These are phyloP conservation scores for Hypolimnas misippus DNA, from an alignment of 2,888 invertebrate species.

Conservation along the genomic window DNA sequence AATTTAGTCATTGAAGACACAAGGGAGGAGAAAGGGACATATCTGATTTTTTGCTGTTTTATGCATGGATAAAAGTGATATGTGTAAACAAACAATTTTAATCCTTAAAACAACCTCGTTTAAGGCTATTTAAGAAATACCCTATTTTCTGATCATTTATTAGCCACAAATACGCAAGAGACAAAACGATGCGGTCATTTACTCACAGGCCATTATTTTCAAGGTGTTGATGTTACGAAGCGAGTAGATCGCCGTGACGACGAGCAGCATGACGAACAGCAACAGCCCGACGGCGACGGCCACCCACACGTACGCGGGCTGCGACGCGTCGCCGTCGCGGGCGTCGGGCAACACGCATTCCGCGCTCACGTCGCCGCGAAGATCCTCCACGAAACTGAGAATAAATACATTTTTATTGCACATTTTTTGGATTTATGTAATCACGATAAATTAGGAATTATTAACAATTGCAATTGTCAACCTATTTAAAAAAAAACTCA, in stretches of 20 bases:
- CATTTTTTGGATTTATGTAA: background rate
- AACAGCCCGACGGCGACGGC: slow-evolving; percentile 51
- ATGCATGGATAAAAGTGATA: too few relatives aligned
- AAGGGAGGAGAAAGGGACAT: too few relatives aligned
- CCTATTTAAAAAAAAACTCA: too few relatives aligned
- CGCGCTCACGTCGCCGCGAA: slow-evolving; percentile 50
- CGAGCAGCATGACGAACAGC: slow-evolving; percentile 45
- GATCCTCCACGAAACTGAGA: slow-evolving; percentile 52
- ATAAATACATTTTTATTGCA: background rate
- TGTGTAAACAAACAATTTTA: too few relatives aligned
- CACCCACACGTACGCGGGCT: slow-evolving; percentile 52
- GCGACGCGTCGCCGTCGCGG: slow-evolving; percentile 35
- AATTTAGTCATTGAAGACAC: too few relatives aligned
- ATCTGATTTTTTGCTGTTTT: too few relatives aligned
- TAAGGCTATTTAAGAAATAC: too few relatives aligned
- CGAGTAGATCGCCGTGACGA: slow-evolving; percentile 53
- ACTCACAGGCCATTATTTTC: slow-evolving; percentile 59
- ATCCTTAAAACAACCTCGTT: too few relatives aligned
- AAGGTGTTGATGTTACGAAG: slow-evolving; percentile 55
- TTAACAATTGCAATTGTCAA: too few relatives aligned
- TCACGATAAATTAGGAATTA: too few relatives aligned
- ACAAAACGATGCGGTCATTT: slow-evolving; percentile 4
- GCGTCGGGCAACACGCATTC: slow-evolving; percentile 53
- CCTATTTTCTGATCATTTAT: too few relatives aligned
- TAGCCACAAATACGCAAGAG: background rate